Evolutionary conservation across 2,797 vertebrate species (phyloP), one percentile per base, ranked within the genome.

Genomic region (Aeoliscus strigatus): DNA sequence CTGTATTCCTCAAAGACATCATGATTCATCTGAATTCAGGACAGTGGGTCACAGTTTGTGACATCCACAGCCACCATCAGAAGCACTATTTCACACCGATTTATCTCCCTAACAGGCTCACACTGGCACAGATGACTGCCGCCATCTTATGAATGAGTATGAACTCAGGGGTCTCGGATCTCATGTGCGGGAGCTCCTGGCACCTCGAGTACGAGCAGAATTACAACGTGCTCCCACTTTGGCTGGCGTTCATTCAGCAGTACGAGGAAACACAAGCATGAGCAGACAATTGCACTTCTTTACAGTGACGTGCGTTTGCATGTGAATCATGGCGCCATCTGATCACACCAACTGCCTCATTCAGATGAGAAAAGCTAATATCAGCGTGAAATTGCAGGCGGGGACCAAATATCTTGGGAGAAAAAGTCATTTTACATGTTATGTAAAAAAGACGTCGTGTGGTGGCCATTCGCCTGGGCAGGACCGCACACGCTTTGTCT

Each of bases 241-340:
- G n/a, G n/a, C n/a, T n/a, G n/a, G n/a, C n/a, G n/a, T n/a, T n/a
- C n/a, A 57, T 62, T 64, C 62, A 66, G 26, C 13, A 32, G 56
- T 39, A 53, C 15, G 1, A 12, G 7, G 14, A n/a, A 70, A 75
- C 77, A 63, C 73, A 66, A 75, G 54, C 51, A 38, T 49, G 66
- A 54, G 62, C 73, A 75, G 51, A 63, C 66, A 64, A 54, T 70
- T 43, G 39, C 31, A 43, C 32, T 21, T 21, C 18, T 31, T 43
- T 38, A 58, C 3, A 37, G 58, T 66, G 25, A 41, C 44, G 40
- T 47, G 48, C 26, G 27, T 37, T 43, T 45, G 57, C 45, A 52
- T 51, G 66, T 77, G 79, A 78, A 61, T 82, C 73, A 77, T 10
- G 1, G 28, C 28, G 60, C 73, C 81, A 80, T 82, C 73, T 82